Evolutionary conservation across 92 coral and sea anemone species (phyloP), one percentile per base, ranked within the genome.

Genomic region (Epizoanthus scotinus): DNA sequence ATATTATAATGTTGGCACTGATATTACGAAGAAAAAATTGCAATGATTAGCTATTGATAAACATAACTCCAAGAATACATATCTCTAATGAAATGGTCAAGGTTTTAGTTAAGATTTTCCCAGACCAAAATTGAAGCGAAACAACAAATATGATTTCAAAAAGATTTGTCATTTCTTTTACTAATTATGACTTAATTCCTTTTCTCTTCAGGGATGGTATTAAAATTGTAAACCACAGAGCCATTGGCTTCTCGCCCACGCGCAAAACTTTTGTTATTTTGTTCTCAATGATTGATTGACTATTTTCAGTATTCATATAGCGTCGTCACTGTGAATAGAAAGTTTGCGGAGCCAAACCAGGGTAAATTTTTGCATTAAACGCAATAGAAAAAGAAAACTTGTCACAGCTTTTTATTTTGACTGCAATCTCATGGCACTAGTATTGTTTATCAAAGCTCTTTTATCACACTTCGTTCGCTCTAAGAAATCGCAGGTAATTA

Each of bases 81-180:
- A 22, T 67, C 61, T 36, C 25, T 58, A 75, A 75, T 75, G 14
- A 75, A 75, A 59, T 24, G 61, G 55, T 24, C 68, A 36, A 59
- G 36, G 54, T 38, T 75, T 38, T 57, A 75, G 36, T 58, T 21
- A 24, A 21, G 28, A 59, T 38, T 75, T 8, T 55, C 14, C 25
- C 13, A 27, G 14, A 40, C 31, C 40, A 58, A 20, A 22, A 40
- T 59, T 66, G 38, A 64, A 64, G 65, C 54, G 63, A 31, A 75
- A 40, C 67, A 28, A 58, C 12, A 75, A 59, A 25, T 13, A 63
- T 55, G 40, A 34, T 34, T 73, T 73, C 60, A 17, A 55, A 55
- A 4, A 25, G 47, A 27, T 55, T 54, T 72, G 25, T 72, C 63
- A 54, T 47, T 18, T 73, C 12, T 27, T 64, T 27, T 29, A 17